A percentile compares a stretch with the other conserved stretches of the same genome.
Conservation (phyloP, 2,888 invertebrate species). For the Luperina nickerlii region DNA sequence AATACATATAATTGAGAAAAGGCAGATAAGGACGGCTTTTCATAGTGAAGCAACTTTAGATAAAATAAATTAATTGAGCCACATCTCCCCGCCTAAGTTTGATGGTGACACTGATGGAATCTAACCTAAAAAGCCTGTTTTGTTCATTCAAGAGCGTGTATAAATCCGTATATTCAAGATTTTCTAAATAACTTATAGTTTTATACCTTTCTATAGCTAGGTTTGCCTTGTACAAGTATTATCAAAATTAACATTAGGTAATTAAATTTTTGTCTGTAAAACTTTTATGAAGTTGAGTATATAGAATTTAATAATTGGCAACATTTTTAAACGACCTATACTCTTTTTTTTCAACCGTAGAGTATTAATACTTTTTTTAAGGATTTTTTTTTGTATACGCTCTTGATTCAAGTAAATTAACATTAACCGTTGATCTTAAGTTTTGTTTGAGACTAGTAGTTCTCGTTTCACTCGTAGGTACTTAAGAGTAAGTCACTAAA, state of each 20-base stretch:
- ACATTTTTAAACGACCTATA: slow-evolving; percentile 16
- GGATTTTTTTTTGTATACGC: slow-evolving; percentile 46
- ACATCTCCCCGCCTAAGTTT: slow-evolving; percentile 32
- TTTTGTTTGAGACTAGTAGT: slow-evolving; percentile 63
- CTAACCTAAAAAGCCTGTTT: slow-evolving; percentile 41
- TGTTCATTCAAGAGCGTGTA: slow-evolving; percentile 61
- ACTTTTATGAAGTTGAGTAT: slow-evolving; percentile 25
- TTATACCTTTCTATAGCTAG: slow-evolving; percentile 27
- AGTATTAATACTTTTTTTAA: background rate
- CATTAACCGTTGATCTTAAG: slow-evolving; percentile 51
- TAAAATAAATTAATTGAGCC: slow-evolving; percentile 11
- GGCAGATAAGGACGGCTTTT: background rate
- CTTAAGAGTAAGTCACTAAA: slow-evolving; percentile 57
- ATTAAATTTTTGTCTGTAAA: slow-evolving; percentile 16
- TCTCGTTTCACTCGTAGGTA: slow-evolving; percentile 62
- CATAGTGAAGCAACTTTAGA: background rate
- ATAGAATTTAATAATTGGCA: slow-evolving; percentile 40
- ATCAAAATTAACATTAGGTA: slow-evolving; percentile 25
- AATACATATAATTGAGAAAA: background rate
- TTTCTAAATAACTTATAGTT: slow-evolving; percentile 17
- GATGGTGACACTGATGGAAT: slow-evolving; percentile 46
- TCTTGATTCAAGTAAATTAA: slow-evolving; percentile 56
- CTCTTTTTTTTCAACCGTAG: slow-evolving; percentile 21
- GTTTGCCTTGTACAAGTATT: slow-evolving; percentile 29
- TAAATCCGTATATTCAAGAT: slow-evolving; percentile 19